Percentiles rank a stretch among this genome's conserved stretches.
phyloP scores from a whole-genome alignment of 2,888 invertebrate species.

The Leptinotarsa juncta region DNA sequence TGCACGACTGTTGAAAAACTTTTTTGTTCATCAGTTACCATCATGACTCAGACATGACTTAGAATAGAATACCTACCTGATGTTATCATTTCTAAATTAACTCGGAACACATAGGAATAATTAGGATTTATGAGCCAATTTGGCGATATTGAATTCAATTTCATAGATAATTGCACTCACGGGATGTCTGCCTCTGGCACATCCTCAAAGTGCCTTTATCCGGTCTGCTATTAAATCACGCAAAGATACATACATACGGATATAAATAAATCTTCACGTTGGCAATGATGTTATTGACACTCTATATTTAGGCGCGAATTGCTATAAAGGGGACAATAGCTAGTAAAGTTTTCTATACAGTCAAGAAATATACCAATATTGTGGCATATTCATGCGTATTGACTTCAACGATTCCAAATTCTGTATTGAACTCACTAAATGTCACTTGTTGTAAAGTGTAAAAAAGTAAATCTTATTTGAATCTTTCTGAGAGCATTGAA shows the following conservation, averaged over 20 bases:
- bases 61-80: too few relatives aligned
- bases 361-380: background rate
- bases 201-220: slow-evolving; percentile 3
- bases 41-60: too few relatives aligned
- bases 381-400: background rate
- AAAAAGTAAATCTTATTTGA: too few relatives aligned
- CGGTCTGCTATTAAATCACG: background rate
- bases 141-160: background rate
- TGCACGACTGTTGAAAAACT: too few relatives aligned
- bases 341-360: background rate
- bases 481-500: too few relatives aligned
- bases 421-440: too few relatives aligned
- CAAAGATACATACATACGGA: background rate
- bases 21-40: too few relatives aligned
- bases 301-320: background rate
- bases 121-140: background rate
- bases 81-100: background rate
- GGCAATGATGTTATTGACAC: slow-evolving; percentile 11
- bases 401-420: too few relatives aligned
- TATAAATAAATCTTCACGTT: slow-evolving; percentile 15
- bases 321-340: background rate
- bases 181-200: slow-evolving; percentile 7
- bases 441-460: too few relatives aligned
- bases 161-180: slow-evolving; percentile 2
- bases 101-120: background rate